Evolutionary conservation across 1,140 invertebrate species (phyloP).

Genomic region (Heliconius eleuchia): DNA sequence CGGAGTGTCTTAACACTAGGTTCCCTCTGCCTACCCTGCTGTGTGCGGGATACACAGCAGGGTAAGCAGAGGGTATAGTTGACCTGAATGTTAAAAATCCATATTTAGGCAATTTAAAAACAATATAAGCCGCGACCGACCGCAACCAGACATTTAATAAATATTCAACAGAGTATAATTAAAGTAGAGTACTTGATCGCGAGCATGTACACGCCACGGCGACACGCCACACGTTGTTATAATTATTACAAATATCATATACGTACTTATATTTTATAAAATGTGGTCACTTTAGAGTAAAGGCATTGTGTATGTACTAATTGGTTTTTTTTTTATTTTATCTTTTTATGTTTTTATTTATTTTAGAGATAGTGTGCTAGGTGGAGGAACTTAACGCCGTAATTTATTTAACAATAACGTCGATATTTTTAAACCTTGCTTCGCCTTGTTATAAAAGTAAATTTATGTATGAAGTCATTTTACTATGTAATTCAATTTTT

Average conservation of each 20-base stretch:
- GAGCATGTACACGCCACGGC: constrained; percentile 17
- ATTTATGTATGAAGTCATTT: neutral
- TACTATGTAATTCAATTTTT: too few species aligned
- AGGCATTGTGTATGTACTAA: neutral
- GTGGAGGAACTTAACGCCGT: too few species aligned
- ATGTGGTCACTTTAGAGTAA: neutral
- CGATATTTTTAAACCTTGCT: too few species aligned
- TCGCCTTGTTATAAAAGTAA: too few species aligned
- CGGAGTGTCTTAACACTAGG: too few species aligned
- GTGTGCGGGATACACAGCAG: too few species aligned
- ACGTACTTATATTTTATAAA: neutral
- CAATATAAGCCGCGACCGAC: neutral
- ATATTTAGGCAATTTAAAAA: constrained; percentile 4
- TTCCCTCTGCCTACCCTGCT: too few species aligned
- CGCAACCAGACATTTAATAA: constrained; percentile 19
- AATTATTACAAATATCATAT: constrained; percentile 2
- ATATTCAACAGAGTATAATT: constrained; percentile 35
- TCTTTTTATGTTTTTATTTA: neutral
- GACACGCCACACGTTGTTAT: constrained; percentile 33
- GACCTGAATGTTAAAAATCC: neutral
- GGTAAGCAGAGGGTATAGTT: neutral
- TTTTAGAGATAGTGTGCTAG: too few species aligned
- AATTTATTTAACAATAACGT: too few species aligned
- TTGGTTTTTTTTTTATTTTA: too few species aligned
- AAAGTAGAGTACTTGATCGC: constrained; percentile 23